Base-by-base conservation (phyloP, 2,888 invertebrate species). In the Nebria salina region DNA sequence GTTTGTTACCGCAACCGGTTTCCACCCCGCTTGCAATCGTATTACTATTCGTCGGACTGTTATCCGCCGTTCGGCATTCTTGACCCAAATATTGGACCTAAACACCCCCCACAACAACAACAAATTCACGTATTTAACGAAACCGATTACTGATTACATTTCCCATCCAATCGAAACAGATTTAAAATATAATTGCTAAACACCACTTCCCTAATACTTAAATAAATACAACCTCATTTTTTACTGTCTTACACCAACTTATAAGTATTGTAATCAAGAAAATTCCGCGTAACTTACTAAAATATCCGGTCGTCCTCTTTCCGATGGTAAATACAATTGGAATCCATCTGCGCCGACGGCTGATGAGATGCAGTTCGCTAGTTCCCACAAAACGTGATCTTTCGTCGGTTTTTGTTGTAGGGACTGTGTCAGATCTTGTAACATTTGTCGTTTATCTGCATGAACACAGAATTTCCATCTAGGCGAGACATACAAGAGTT, bases 261-360 rank as follows among this genome's bases (percentile, higher is more conserved):
- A 34, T 34, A 34, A 34, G 34, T 34, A 34, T 34, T 34, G 1
- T 34, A 34, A 34, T 34, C 5, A 34, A 2, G 34, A 34, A 34
- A 34, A 34, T 20, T 20, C 20, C 20, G 20, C 20, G 34, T 34
- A 34, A 34, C 87, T 85, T 65, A 78, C 84, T 76, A 90, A 85
- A 65, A 86, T 85, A 64, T 89, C 88, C 5, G 88, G 86, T 82
- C 89, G 88, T 6, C 86, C 87, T 73, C 86, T 88, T 84, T 93
- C 91, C 6, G 54, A 54, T 0, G 90, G 89, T 74, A 93, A 86
- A 86, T 92, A 92, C 72, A 93, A 88, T 84, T 92, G 91, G 86
- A 92, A 93, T 0, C 93, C 93, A 85, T 94, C 94, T 0, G 93
- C 94, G 43, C 91, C 91, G 0, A 94, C 91, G 0, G 94, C 93